Percentiles rank a stretch among this genome's conserved stretches.
Evolutionary conservation across 2,888 invertebrate genomes (phyloP).

Genomic region (Exephanes ischioxanthus): DNA sequence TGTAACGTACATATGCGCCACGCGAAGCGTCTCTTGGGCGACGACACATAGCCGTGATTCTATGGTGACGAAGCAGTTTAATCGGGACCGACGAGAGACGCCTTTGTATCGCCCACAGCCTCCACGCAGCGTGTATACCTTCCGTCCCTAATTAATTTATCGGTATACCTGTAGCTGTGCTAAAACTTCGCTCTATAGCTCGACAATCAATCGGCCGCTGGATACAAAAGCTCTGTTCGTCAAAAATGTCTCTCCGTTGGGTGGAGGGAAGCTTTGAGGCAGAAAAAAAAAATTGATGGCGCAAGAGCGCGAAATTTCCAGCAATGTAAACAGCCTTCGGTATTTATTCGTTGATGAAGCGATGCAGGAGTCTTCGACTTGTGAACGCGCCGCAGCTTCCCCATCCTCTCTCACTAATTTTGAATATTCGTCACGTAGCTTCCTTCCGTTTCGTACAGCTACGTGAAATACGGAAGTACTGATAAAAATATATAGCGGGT

Average conservation of each 20-base stretch:
- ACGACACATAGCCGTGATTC: constrained; percentile 10
- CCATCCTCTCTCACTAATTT: neutral
- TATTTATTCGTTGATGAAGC: neutral
- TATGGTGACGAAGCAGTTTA: constrained; percentile 33
- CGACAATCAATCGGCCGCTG: neutral
- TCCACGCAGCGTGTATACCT: neutral
- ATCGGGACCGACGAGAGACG: constrained; percentile 19
- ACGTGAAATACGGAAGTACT: neutral
- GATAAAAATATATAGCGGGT: neutral
- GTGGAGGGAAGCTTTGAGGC: neutral
- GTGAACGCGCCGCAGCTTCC: neutral
- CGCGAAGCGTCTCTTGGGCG: constrained; percentile 1
- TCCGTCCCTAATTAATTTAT: constrained; percentile 36
- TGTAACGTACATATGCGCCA: constrained; percentile 9
- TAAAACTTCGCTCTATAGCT: neutral
- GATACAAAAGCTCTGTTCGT: neutral
- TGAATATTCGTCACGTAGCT: neutral
- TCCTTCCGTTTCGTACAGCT: neutral
- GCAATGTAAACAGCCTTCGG: neutral
- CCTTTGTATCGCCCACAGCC: constrained; percentile 13
- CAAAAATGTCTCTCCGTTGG: neutral
- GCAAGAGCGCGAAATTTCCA: neutral
- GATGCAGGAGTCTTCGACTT: neutral
- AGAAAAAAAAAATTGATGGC: neutral
- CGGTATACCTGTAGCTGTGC: neutral